Evolutionary conservation across 2,797 vertebrate species (phyloP), one percentile per base, ranked within the genome.

Genomic region (Gallinago stenura): DNA sequence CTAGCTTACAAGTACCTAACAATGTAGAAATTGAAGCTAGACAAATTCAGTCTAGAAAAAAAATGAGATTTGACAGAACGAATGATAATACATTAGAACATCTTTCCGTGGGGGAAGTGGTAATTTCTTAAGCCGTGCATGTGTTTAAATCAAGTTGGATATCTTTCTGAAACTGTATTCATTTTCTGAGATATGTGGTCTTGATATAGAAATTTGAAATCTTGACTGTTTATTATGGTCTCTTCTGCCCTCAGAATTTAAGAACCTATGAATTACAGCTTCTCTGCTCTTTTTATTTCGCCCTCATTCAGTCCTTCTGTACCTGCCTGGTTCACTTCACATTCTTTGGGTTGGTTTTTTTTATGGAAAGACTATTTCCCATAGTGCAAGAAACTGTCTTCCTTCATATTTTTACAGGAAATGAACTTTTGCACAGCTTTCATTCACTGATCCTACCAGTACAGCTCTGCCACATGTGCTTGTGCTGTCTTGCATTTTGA

Each of bases 31-130:
- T 72, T 61, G 76, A 88, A 91, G 82, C 82, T 86, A 78, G 69
- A 78, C 50, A 91, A 89, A 92, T 93, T 91, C 50, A 86, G 39
- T 62, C 50, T 69, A 85, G 68, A 82, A 94, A 91, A 91, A 90
- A 93, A 76, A 37, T 6, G 4, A 91, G 35, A 68, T 91, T 91
- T 94, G 61, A 72, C 65, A 86, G 57, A 78, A 25, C 69, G 22
- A 75, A 61, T 81, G 46, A 31, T 89, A 80, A 57, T 71, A 77
- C 13, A 83, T 89, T 89, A 57, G 53, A 91, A 85, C 24, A 81
- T 69, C 39, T 90, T 95, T 87, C 69, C 35, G 28, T 71, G 53
- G n/a, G 65, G 35, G 58, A 89, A 83, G 41, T 71, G 53, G 30
- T 93, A 77, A 24, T 78, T 91, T 81, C 72, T 72, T 73, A 86